Percentiles rank a stretch among this genome's conserved stretches.
These are phyloP conservation scores for Odontamblyopus lacepedii DNA, from an alignment of 2,797 vertebrate genomes.

Conservation along the genomic window DNA sequence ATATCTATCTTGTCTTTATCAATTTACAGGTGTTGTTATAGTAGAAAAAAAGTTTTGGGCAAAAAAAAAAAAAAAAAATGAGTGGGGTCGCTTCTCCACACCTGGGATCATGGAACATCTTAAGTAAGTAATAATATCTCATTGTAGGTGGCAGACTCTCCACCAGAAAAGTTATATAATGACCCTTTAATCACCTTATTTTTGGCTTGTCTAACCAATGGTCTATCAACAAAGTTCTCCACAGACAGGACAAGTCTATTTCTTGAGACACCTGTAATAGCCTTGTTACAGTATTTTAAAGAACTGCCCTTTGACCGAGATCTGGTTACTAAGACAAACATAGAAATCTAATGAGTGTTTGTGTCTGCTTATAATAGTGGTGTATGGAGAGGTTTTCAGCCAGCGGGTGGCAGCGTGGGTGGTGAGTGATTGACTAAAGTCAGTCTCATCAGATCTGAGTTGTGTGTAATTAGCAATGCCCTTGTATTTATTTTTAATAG, in stretches of 20 bases:
- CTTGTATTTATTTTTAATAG: not conserved
- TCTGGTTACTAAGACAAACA: conserved; percentile 7
- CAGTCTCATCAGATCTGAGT: conserved; percentile 6
- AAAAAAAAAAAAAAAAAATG: too few relatives aligned
- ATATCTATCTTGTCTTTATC: not conserved
- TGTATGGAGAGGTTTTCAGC: not conserved
- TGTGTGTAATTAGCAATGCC: conserved; percentile 28
- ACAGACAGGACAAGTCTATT: too few relatives aligned
- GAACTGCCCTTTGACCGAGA: not conserved
- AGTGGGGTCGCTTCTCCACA: too few relatives aligned
- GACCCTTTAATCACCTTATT: not conserved
- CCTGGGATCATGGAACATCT: too few relatives aligned
- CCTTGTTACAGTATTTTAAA: too few relatives aligned
- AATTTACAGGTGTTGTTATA: too few relatives aligned
- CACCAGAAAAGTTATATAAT: too few relatives aligned
- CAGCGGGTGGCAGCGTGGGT: not conserved
- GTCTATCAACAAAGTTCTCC: not conserved
- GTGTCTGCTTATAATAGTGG: not conserved
- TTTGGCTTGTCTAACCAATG: not conserved
- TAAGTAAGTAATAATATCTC: too few relatives aligned
- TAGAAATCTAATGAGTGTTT: conserved; percentile 2
- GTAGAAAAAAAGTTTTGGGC: too few relatives aligned
- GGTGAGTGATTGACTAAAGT: conserved; percentile 19
- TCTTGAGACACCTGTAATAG: not conserved
- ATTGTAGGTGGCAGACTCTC: too few relatives aligned